These are phyloP conservation scores for Lycodopsis pacificus DNA, from an alignment of 2,797 vertebrate genomes.

Conservation along the genomic window DNA sequence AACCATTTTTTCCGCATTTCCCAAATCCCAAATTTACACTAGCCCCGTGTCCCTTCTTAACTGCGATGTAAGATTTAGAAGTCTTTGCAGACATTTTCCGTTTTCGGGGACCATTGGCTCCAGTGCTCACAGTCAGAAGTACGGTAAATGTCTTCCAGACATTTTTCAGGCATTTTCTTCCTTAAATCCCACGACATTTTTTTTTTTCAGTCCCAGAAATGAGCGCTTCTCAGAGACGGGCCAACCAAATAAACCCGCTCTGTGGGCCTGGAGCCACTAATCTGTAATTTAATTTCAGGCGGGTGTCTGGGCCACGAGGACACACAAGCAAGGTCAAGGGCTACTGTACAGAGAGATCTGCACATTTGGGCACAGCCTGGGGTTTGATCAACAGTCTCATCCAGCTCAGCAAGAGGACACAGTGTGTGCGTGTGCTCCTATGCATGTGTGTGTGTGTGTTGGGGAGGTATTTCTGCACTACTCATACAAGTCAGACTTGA, in stretches of 20 bases:
- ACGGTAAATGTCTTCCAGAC: slow-evolving; percentile 57
- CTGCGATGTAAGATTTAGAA: slow-evolving; percentile 37
- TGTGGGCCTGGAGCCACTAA: slow-evolving; percentile 76
- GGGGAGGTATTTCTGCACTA: slow-evolving; percentile 36
- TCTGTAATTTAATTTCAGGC: slow-evolving; percentile 84
- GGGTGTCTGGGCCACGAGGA: slow-evolving; percentile 77
- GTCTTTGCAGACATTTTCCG: slow-evolving; percentile 51
- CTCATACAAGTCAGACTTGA: slow-evolving; percentile 57
- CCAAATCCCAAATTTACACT: slow-evolving; percentile 32
- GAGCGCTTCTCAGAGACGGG: slow-evolving; percentile 65
- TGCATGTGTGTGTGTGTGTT: background rate
- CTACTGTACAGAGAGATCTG: slow-evolving; percentile 73
- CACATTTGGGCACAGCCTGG: slow-evolving; percentile 68
- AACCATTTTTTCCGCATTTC: slow-evolving; percentile 25
- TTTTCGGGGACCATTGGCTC: slow-evolving; percentile 37
- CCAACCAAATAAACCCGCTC: slow-evolving; percentile 79
- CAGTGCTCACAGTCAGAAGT: slow-evolving; percentile 41
- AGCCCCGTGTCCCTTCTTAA: slow-evolving; percentile 24
- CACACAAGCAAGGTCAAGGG: slow-evolving; percentile 74
- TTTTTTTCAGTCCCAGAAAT: slow-evolving; percentile 50
- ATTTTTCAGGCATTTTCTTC: slow-evolving; percentile 56
- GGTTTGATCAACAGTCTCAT: slow-evolving; percentile 77
- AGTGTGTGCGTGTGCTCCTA: slow-evolving; percentile 14
- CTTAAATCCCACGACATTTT: slow-evolving; percentile 72
- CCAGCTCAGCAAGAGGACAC: slow-evolving; percentile 63